Conservation (phyloP, 1,140 invertebrate species). For the Ips typographus region DNA sequence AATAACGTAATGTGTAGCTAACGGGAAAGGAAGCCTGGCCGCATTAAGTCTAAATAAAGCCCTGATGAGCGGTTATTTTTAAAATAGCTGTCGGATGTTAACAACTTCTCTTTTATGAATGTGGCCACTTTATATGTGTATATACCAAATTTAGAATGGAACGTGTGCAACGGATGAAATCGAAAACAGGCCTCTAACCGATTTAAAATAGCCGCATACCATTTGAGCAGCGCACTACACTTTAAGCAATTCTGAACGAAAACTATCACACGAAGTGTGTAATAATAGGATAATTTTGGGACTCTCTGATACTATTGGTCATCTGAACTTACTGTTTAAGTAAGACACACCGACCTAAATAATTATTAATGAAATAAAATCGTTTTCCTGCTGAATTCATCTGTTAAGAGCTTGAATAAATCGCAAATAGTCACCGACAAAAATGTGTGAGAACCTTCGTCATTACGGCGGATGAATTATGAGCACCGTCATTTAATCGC, state of each 20-base stretch:
- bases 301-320: too few species aligned
- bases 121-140: conserved; percentile 26
- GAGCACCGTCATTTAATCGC: conserved; percentile 14
- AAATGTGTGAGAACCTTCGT: conserved; percentile 28
- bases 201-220: not conserved
- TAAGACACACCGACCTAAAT: not conserved
- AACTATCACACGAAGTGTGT: too few species aligned
- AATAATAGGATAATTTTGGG: too few species aligned
- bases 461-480: conserved; percentile 22
- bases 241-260: not conserved
- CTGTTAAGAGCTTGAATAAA: not conserved
- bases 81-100: conserved; percentile 32
- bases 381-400: conserved; percentile 10
- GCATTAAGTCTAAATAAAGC: conserved; percentile 28
- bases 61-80: conserved; percentile 24
- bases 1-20: too few species aligned
- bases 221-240: not conserved
- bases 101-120: conserved; percentile 36
- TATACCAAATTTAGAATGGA: conserved; percentile 37
- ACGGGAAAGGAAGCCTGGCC: conserved; percentile 8
- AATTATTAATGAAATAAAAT: not conserved
- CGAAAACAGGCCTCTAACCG: conserved; percentile 12
- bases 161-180: conserved; percentile 29
- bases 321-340: too few species aligned
- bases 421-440: conserved; percentile 6